A percentile compares a stretch with the other conserved stretches of the same genome.
phyloP scores from a whole-genome alignment of 2,113 vertebrate genomes.

The Chelonoidis abingdonii region DNA sequence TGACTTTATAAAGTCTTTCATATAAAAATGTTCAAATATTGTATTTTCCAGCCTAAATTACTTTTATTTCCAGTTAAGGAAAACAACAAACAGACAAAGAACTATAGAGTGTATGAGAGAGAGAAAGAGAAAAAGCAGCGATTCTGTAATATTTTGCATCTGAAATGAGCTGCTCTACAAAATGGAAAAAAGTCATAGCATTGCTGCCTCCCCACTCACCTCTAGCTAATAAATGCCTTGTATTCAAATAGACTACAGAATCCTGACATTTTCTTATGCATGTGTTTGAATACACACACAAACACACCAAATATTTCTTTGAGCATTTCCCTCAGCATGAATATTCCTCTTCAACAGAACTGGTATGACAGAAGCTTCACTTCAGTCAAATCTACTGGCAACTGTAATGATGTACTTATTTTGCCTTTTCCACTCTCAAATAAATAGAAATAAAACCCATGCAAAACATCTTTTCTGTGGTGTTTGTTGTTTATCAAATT shows the following conservation, averaged over 20 bases:
- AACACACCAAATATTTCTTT: background rate
- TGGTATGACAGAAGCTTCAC: background rate
- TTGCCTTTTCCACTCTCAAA: background rate
- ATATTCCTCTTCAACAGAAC: background rate
- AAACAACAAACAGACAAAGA: background rate
- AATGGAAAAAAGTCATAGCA: background rate
- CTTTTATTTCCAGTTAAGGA: background rate
- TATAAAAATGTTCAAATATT: fast-evolving
- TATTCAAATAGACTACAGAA: background rate
- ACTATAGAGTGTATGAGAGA: background rate
- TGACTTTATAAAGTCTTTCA: fast-evolving
- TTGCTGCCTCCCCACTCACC: background rate
- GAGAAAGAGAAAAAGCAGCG: background rate
- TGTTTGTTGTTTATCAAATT: background rate
- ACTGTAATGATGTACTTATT: background rate
- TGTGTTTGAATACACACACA: no score
- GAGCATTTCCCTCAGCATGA: background rate
- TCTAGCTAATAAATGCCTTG: background rate
- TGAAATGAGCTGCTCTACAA: background rate
- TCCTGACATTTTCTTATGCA: background rate
- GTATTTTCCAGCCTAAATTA: background rate
- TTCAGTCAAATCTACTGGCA: background rate
- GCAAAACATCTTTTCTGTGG: background rate
- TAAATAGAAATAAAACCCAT: background rate
- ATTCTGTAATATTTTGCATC: background rate